Base-by-base conservation (phyloP, 2,113 vertebrate genomes). In the Rhipidura dahli region DNA sequence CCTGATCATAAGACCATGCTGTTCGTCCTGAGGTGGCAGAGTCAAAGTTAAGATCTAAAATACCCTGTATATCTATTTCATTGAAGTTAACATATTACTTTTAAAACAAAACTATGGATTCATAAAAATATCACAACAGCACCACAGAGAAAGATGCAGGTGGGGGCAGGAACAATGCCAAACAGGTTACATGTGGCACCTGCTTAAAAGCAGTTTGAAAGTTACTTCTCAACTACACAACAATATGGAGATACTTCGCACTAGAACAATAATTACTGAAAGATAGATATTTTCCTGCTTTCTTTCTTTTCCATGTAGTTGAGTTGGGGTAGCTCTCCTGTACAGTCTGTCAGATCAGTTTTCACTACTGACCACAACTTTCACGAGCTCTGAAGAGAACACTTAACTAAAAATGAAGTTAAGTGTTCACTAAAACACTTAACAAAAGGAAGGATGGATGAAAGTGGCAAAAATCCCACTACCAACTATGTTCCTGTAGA, bases 81-180 rank as follows among this genome's bases (percentile, higher is more conserved):
- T 7, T 23, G 21, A 77, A 69, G 70, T 30, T 24, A 66, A 66
- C 13, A 40, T 7, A 16, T n/a, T 35, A 16, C 5, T 53, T 66
- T 44, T 20, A 35, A 37, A 50, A 45, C 26, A 33, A 65, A 53
- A 24, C 8, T 60, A 64, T 0, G 1, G 23, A 72, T 72, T 86
- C 23, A 61, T 37, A 59, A 73, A 71, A 47, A 63, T 33, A 69
- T 39, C 10, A 15, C 45, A 76, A 72, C 10, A 63, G 28, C 16
- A 47, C 31, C 61, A 51, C 5, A 50, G 26, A 87, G 13, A 64
- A 66, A 65, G 22, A 60, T 54, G 26, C 8, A 22, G 6, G 7
- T 4, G 1, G 3, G 8, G 9, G 7, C 4, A 11, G 14, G 20
- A 76, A 27, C 1, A 3, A 31, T 23, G 51, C 1, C 20, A 51